Evolutionary conservation across 1,140 invertebrate genomes (phyloP).

Genomic region (Diprion similis): DNA sequence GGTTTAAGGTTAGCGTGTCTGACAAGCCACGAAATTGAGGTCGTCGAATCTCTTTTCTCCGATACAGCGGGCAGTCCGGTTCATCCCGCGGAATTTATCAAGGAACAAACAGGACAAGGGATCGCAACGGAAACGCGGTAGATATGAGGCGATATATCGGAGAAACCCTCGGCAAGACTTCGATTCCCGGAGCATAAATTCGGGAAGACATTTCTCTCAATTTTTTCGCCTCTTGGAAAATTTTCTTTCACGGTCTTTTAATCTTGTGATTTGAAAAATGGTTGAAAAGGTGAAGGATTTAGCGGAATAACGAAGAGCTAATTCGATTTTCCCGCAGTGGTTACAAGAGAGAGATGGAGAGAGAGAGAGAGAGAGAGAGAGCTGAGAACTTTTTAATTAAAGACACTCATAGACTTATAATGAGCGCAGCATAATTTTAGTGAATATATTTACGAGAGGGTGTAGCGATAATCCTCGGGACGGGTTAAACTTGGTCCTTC

Average conservation of each 20-base stretch:
- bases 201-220: background rate
- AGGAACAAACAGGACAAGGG: too few species aligned
- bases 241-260: too few species aligned
- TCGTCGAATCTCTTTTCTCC: background rate
- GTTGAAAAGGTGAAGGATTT: too few species aligned
- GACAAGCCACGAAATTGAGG: conserved; percentile 4
- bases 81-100: too few species aligned
- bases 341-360: background rate
- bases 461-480: background rate
- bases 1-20: background rate
- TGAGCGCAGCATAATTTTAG: background rate
- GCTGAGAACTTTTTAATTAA: background rate
- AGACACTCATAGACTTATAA: background rate
- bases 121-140: too few species aligned
- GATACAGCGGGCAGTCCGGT: too few species aligned
- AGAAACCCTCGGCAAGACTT: too few species aligned
- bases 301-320: background rate
- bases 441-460: background rate
- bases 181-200: background rate
- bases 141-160: too few species aligned
- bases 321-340: background rate
- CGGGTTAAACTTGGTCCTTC: background rate
- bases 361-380: background rate
- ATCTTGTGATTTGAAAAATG: too few species aligned
- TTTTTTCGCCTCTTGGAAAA: too few species aligned